phyloP scores from a whole-genome alignment of 2,113 vertebrate species.

The Bagarius yarrelli region DNA sequence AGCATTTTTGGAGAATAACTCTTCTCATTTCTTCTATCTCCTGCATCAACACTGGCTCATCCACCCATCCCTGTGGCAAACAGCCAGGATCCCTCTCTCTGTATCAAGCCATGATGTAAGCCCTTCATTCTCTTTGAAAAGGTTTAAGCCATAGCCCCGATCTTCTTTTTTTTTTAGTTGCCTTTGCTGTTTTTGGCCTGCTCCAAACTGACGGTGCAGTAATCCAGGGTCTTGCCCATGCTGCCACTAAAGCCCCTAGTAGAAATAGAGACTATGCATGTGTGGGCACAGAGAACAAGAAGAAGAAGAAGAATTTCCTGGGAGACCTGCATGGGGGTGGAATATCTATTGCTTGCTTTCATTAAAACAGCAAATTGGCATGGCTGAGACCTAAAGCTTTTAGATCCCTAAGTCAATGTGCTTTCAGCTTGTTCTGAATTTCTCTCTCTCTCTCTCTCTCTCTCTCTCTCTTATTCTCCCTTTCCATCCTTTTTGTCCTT shows the following conservation, averaged over 20 bases:
- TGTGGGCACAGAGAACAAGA: slow-evolving; percentile 23
- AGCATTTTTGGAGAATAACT: slow-evolving; percentile 37
- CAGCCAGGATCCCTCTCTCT: slow-evolving; percentile 33
- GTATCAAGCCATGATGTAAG: slow-evolving; percentile 58
- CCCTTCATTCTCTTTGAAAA: slow-evolving; percentile 48
- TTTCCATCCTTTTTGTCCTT: slow-evolving; percentile 28
- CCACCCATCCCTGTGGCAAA: slow-evolving; percentile 20
- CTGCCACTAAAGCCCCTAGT: slow-evolving; percentile 28
- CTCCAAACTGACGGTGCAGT: not conserved
- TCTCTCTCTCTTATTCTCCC: slow-evolving; percentile 49
- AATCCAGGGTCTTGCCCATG: slow-evolving; percentile 33
- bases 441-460: slow-evolving; percentile 58
- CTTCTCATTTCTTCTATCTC: slow-evolving; percentile 29
- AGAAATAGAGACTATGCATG: slow-evolving; percentile 20
- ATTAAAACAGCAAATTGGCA: slow-evolving; percentile 73
- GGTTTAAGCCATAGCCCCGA: not conserved
- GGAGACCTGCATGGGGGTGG: slow-evolving; percentile 52
- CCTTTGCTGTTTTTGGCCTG: slow-evolving; percentile 4
- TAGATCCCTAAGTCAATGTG: slow-evolving; percentile 71
- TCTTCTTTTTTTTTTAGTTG: slow-evolving; percentile 6
- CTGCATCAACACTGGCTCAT: slow-evolving; percentile 43
- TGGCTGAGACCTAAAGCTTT: slow-evolving; percentile 64
- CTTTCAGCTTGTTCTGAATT: slow-evolving; percentile 66
- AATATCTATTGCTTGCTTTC: slow-evolving; percentile 62
- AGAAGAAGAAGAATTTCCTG: slow-evolving; percentile 46